Evolutionary conservation across 2,113 vertebrate genomes (phyloP), one percentile per base, ranked within the genome.

Genomic region (Semnornis frantzii): DNA sequence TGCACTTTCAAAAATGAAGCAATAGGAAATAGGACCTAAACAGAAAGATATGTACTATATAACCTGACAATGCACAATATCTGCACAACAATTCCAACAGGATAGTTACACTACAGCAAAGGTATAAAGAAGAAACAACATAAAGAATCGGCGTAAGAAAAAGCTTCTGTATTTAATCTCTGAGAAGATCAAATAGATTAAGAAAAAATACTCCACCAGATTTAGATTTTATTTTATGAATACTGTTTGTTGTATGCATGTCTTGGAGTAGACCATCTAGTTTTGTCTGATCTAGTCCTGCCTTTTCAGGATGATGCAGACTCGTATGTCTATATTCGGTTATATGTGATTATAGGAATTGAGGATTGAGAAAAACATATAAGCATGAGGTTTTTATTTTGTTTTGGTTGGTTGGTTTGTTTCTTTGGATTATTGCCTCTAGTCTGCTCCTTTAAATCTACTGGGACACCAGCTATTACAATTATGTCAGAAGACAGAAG

Each of bases 401-500:
- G 21, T 73, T 88, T 77, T 64, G 12, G 13, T 75, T 59, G 10
- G 13, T 75, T 59, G 77, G 27, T 30, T 91, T 91, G 27, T 30
- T 91, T 91, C 27, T 30, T 91, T 66, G 17, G 0, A 1, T 4
- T 83, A 78, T 57, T 84, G 82, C 70, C 50, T 68, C 77, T 87
- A 50, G 52, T 66, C 70, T 15, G 24, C 24, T 87, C 9, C 63
- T 77, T 76, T 64, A 96, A 94, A 82, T 63, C 85, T 91, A 48
- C 87, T 11, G 39, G 39, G 59, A 42, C 64, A 77, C 16, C 50
- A 94, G 72, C 78, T 77, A 80, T 69, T 79, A 82, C 85, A 96
- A 55, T 91, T 94, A 91, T 66, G n/a, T 71, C 72, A 90, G 68
- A 92, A 95, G 55, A 85, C 15, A 78, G 17, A 14, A 73, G 30